Conservation (phyloP, 2,888 invertebrate species). For the Plagodis dolabraria region DNA sequence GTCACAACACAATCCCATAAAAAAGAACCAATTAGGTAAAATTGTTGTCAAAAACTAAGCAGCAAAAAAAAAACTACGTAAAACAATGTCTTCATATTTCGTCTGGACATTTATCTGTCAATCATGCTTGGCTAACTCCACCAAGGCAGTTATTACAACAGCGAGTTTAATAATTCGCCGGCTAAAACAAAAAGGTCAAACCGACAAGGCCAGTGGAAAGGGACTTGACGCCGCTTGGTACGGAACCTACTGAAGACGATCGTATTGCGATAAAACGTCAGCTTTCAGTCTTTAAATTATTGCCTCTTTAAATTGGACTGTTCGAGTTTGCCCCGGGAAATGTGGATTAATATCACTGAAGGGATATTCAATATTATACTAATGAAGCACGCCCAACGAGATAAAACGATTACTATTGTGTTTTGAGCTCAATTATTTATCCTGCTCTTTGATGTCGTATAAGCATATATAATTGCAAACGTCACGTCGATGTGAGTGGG, state of each 20-base stretch:
- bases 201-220: constrained; percentile 73
- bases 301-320: constrained; percentile 51
- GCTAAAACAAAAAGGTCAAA: constrained; percentile 76
- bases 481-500: too few species aligned
- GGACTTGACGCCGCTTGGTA: constrained; percentile 75
- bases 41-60: too few species aligned
- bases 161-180: constrained; percentile 36
- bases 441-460: too few species aligned
- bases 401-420: too few species aligned
- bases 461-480: too few species aligned
- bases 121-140: constrained; percentile 4
- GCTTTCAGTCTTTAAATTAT: constrained; percentile 62
- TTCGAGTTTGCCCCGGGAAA: constrained; percentile 5
- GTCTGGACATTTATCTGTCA: too few species aligned
- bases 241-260: constrained; percentile 58
- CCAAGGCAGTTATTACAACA: constrained; percentile 9
- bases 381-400: not conserved
- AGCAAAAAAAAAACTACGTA: too few species aligned
- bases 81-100: too few species aligned
- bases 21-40: too few species aligned
- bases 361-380: not conserved
- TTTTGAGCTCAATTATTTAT: too few species aligned
- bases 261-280: constrained; percentile 68
- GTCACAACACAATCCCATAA: too few species aligned
- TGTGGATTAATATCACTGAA: not conserved